Percentiles rank a stretch among this genome's conserved stretches.
Conservation (phyloP, 2,797 vertebrate genomes). For the Valencia hispanica region DNA sequence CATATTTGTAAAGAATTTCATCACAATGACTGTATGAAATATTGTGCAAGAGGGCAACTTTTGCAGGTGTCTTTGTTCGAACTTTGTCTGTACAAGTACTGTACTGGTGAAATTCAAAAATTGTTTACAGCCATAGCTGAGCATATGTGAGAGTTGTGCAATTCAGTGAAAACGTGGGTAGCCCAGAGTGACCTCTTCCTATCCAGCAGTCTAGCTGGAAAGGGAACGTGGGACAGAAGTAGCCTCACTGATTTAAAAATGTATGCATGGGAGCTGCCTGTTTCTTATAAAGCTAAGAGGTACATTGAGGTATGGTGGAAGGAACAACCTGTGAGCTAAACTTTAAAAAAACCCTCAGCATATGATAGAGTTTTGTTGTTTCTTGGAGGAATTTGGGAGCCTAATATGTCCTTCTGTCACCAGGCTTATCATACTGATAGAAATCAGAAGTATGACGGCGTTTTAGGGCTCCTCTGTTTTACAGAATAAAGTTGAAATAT, state of each 20-base stretch:
- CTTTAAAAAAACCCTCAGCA: neutral
- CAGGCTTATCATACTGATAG: neutral
- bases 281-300: neutral
- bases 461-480: neutral
- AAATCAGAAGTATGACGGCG: neutral
- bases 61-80: neutral
- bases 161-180: neutral
- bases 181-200: neutral
- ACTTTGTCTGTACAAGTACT: neutral
- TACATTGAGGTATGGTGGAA: neutral
- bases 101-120: neutral
- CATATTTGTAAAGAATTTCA: neutral
- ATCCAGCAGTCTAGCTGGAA: neutral
- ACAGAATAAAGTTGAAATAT: neutral
- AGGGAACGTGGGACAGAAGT: neutral
- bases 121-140: neutral
- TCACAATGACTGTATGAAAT: neutral
- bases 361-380: neutral
- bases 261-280: neutral
- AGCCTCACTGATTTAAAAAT: neutral
- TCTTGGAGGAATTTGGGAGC: neutral
- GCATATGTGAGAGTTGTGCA: neutral
- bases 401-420: too few relatives aligned
- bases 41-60: neutral
- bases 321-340: neutral